Evolutionary conservation across 37 sponge, comb jelly and placozoan genomes (phyloP).

Genomic region (Axinella damicornis): DNA sequence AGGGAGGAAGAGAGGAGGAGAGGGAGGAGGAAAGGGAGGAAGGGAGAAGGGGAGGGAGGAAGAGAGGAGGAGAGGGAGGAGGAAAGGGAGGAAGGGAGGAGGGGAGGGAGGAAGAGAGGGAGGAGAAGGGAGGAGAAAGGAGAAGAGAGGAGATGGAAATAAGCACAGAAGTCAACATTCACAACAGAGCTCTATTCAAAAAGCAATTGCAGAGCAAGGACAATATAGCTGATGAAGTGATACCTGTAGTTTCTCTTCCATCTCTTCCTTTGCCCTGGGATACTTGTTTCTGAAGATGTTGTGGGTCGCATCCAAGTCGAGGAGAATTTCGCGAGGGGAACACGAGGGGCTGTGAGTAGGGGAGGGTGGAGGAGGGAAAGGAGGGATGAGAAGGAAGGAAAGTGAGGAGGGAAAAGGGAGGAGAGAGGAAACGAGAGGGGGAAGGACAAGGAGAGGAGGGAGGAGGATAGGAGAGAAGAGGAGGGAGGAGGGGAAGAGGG

Average conservation of each 20-base stretch:
- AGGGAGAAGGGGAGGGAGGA: no score
- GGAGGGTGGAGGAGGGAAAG: slow-evolving; percentile 1
- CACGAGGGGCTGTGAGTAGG: slow-evolving; percentile 53
- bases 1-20: no score
- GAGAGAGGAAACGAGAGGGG: not conserved
- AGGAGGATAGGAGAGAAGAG: not conserved
- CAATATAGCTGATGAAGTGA: no score
- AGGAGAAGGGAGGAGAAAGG: slow-evolving; percentile 15
- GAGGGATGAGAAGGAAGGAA: slow-evolving; percentile 15
- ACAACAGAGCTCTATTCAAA: no score
- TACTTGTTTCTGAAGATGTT: slow-evolving; percentile 83
- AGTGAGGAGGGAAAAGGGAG: slow-evolving; percentile 9
- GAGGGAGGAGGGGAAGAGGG: no score
- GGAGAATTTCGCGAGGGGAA: slow-evolving; percentile 58
- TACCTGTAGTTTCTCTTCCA: slow-evolving; percentile 84
- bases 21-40: no score
- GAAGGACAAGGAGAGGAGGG: not conserved
- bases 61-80: slow-evolving; percentile 21
- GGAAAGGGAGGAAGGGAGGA: slow-evolving; percentile 17
- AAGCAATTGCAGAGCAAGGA: no score
- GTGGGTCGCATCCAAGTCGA: slow-evolving; percentile 75
- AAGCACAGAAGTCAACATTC: no score
- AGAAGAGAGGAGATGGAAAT: not conserved
- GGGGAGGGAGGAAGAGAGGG: not conserved
- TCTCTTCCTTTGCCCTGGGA: slow-evolving; percentile 62